Conservation (phyloP, 2,888 invertebrate species). For the Neoascia interrupta region DNA sequence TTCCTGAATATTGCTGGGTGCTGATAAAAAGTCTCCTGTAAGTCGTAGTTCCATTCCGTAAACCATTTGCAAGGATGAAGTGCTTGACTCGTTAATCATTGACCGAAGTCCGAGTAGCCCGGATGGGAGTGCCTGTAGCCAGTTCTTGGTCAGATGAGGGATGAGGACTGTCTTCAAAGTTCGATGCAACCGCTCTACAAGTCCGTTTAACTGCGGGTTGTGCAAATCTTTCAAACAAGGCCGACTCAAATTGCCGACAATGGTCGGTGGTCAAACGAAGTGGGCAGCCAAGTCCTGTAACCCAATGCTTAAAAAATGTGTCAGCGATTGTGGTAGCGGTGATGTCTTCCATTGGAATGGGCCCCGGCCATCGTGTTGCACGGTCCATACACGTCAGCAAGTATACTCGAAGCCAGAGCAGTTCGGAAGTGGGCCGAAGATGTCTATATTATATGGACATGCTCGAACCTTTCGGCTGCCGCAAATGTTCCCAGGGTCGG, state of each 20-base stretch:
- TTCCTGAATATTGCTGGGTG: no score
- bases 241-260: not conserved
- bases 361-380: slow-evolving; percentile 71
- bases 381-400: no score
- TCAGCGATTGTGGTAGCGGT: slow-evolving; percentile 67
- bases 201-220: not conserved
- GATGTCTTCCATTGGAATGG: slow-evolving; percentile 69
- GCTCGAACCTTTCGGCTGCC: slow-evolving; percentile 71
- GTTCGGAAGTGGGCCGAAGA: slow-evolving; percentile 65
- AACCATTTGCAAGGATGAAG: no score
- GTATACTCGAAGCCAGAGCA: slow-evolving; percentile 71
- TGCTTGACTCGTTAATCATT: no score
- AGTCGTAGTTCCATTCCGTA: no score
- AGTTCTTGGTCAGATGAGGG: no score
- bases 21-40: no score
- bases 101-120: no score
- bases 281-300: slow-evolving; percentile 76
- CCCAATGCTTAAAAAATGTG: no score
- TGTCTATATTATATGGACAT: slow-evolving; percentile 79
- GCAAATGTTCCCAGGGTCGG: slow-evolving; percentile 1
- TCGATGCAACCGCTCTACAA: not conserved
- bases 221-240: not conserved
- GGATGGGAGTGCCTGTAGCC: no score
- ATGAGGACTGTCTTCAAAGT: no score
- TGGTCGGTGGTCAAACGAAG: not conserved